phyloP scores from a whole-genome alignment of 2,797 vertebrate genomes.

The Heterohyrax brucei region DNA sequence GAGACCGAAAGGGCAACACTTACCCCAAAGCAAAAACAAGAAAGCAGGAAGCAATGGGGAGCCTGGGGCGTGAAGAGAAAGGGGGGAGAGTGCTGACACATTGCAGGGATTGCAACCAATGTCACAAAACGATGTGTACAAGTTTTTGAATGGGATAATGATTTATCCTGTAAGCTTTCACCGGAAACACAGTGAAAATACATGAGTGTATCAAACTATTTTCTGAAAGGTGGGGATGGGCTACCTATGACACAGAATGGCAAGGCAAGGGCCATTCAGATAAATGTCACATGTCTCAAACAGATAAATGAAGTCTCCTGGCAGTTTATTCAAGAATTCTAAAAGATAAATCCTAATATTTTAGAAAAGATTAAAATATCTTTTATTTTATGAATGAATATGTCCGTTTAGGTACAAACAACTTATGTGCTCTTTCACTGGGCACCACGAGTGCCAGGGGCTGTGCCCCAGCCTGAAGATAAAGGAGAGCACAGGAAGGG shows the following conservation, averaged over 20 bases:
- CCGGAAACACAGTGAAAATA: background rate
- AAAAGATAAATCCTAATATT: background rate
- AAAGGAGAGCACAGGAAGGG: background rate
- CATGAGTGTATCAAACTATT: background rate
- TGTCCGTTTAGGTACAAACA: constrained; percentile 15
- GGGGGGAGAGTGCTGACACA: too few species aligned
- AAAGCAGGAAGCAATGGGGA: too few species aligned
- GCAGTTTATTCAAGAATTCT: background rate
- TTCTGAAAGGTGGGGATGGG: background rate
- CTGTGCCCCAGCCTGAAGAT: background rate
- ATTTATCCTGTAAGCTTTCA: too few species aligned
- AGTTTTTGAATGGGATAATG: too few species aligned
- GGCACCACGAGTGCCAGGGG: background rate
- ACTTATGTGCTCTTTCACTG: background rate
- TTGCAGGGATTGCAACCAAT: too few species aligned
- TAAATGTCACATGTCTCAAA: background rate
- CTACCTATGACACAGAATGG: background rate
- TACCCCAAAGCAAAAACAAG: too few species aligned
- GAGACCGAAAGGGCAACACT: too few species aligned
- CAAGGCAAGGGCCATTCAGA: background rate
- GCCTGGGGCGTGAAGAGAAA: too few species aligned
- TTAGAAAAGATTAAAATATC: background rate
- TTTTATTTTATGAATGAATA: constrained; percentile 39
- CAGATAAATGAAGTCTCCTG: background rate
- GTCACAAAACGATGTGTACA: too few species aligned